phyloP scores from a whole-genome alignment of 2,113 vertebrate species.

The Cairina moschata region DNA sequence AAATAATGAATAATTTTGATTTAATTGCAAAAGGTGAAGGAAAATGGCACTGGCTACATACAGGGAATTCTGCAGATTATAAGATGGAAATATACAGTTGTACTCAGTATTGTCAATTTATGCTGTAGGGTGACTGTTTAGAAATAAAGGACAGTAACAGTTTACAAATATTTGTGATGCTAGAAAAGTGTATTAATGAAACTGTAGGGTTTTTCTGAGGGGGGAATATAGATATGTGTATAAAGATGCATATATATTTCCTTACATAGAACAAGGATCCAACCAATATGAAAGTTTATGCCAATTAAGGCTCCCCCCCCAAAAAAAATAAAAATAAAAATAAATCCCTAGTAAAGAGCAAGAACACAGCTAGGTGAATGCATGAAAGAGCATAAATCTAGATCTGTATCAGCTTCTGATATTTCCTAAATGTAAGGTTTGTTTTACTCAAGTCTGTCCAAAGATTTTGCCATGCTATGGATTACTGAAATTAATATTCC shows the following conservation, averaged over 20 bases:
- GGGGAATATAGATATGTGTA: not conserved
- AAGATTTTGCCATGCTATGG: not conserved
- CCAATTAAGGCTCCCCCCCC: not conserved
- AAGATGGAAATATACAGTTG: not conserved
- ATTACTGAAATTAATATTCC: not conserved
- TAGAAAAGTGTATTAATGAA: not conserved
- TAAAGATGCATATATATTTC: no score
- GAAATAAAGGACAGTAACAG: not conserved
- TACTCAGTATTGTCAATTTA: not conserved
- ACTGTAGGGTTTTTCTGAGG: not conserved
- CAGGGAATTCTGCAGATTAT: not conserved
- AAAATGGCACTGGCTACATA: not conserved
- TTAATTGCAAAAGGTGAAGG: not conserved
- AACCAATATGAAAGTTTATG: not conserved
- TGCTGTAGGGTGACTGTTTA: not conserved
- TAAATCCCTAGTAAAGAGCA: not conserved
- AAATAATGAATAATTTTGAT: not conserved
- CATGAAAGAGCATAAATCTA: not conserved
- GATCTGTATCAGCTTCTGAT: not conserved
- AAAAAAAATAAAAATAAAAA: not conserved
- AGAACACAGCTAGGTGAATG: not conserved
- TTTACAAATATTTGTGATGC: not conserved
- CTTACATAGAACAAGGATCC: not conserved
- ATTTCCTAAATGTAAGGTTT: not conserved
- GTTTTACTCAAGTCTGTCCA: not conserved